Base-by-base conservation (phyloP, 2,797 vertebrate species). In the Odontamblyopus lacepedii region DNA sequence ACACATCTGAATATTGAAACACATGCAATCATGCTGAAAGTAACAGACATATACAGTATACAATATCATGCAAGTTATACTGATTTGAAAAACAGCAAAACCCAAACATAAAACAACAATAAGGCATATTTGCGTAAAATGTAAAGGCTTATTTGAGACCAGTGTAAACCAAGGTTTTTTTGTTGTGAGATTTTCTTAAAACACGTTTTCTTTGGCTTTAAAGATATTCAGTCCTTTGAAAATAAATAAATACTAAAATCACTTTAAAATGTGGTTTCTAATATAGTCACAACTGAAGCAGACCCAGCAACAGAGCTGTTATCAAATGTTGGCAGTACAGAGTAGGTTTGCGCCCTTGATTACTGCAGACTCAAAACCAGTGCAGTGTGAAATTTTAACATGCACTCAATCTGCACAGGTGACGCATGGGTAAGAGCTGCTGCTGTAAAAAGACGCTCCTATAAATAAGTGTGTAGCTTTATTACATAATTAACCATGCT, bases 331-430 rank as follows among this genome's bases (percentile, higher is more conserved):
- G 26, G n/a, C 13, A 15, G 41, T 44, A 15, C 41, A 44, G 13
- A 13, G 13, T 4, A 48, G 44, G 12, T 48, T 48, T 8, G 32
- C 51, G 2, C 12, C 38, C 59, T 12, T 70, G 32, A 41, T 68
- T 62, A 65, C 71, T 55, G 38, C 41, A 69, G 60, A 68, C 41
- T 19, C 62, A 56, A 29, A 78, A 79, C 72, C 79, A 73, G 69
- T 69, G 63, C 74, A 67, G 69, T 63, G 68, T 81, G 77, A 78
- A 72, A 77, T 85, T 77, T 74, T 75, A 68, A 81, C 61, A 64
- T 30, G 68, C 72, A 35, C 53, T 38, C 67, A 68, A 78, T 35
- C 70, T 50, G 64, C 44, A 26, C 23, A 59, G 64, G 74, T 35
- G 64, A 62, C 30, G 53, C 61, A 73, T 0, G 19, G 32, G 53